phyloP scores from a whole-genome alignment of 2,797 vertebrate genomes.

The Urophycis tenuis region DNA sequence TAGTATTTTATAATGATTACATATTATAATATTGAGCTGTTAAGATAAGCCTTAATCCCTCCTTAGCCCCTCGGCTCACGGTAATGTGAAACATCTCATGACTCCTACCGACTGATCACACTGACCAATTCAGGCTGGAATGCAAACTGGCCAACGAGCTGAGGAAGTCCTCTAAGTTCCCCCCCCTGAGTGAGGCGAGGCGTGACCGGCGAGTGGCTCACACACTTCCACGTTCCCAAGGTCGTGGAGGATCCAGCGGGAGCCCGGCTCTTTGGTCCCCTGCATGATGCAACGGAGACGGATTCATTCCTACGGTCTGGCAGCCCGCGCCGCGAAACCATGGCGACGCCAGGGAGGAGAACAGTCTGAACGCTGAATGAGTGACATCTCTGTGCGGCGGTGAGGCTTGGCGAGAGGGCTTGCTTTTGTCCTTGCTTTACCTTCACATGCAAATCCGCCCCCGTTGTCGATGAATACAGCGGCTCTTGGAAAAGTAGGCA shows the following conservation, averaged over 20 bases:
- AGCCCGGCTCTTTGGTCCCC: not conserved
- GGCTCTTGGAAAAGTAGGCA: not conserved
- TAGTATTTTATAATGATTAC: not conserved
- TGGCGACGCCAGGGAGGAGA: not conserved
- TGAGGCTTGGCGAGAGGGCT: not conserved
- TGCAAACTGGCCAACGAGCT: not conserved
- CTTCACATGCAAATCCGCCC: not conserved
- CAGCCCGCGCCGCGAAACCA: not conserved
- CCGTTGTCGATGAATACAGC: not conserved
- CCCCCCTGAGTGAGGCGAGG: too few species aligned
- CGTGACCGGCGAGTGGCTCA: too few species aligned
- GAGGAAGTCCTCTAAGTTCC: too few species aligned
- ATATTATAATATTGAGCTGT: not conserved
- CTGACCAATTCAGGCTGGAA: not conserved
- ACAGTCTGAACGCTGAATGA: not conserved
- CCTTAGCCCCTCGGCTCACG: not conserved
- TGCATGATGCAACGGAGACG: not conserved
- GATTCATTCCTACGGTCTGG: not conserved
- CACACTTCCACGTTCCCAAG: not conserved
- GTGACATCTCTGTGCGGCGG: not conserved
- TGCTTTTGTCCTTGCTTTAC: not conserved
- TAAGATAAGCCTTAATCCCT: not conserved
- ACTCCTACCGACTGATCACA: not conserved
- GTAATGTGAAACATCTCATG: not conserved
- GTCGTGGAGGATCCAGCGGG: not conserved